Evolutionary conservation across 1,140 invertebrate genomes (phyloP), one percentile per base, ranked within the genome.

Genomic region (Bombus terrestris): DNA sequence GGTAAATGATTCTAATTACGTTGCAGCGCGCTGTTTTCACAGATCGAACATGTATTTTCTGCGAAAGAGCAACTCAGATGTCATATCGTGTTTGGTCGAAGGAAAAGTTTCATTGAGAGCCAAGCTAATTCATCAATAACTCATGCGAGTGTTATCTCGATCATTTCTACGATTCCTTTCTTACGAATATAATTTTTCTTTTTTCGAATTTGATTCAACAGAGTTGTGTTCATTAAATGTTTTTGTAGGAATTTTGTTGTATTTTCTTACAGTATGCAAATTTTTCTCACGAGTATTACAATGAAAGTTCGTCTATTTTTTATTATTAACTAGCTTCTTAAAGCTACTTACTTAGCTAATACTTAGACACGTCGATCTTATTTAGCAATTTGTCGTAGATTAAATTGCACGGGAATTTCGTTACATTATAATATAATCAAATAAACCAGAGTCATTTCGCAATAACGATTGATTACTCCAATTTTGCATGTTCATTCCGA

Each of bases 401-500:
- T 41, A 43, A 79, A 79, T 79, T 78, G 37, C 28, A 43, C n/a
- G 53, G 28, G 32, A 59, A 59, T 69, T 71, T 68, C 47, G 32
- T 72, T 59, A 32, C 37, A 41, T 59, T 80, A 64, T 43, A 47
- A 22, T 22, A 22, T n/a, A 62, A 79, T 72, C 75, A 78, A 9
- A 25, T 28, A 37, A 59, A 32, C 32, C 57, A 66, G 37, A 62
- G 72, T 47, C 57, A 59, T 64, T 85, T 80, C 22, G 39, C 4
- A 47, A 15, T 35, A 28, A 37, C 8, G 28, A 71, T 64, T 68
- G 83, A 80, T 85, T 80, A 53, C 41, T 80, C 68, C 41, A 39
- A 85, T 80, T 80, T 59, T 80, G 22, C 41, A 37, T 9, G 76
- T n/a, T 32, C 39, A 35, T 71, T 80, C n/a, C 68, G 28, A 73